These are phyloP conservation scores for Tragelaphus scriptus DNA, from an alignment of 2,113 vertebrate genomes.

Conservation along the genomic window DNA sequence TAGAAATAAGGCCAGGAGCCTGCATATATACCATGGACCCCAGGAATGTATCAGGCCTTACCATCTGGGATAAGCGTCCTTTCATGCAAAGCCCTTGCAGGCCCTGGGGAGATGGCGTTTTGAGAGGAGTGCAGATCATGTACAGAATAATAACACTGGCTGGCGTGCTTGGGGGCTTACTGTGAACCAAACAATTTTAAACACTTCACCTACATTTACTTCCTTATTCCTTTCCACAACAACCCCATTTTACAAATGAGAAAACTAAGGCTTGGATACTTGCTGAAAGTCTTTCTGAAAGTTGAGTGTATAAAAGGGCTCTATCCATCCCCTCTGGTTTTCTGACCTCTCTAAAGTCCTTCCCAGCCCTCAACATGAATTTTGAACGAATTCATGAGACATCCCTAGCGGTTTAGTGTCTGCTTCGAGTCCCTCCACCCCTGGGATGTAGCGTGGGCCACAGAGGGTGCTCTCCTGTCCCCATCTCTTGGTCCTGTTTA, in stretches of 20 bases:
- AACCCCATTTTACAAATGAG: constrained; percentile 7
- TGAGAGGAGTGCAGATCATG: accelerated
- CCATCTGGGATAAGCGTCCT: not conserved
- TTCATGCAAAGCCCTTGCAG: not conserved
- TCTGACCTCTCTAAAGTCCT: not conserved
- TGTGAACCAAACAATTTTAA: not conserved
- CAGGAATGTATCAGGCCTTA: not conserved
- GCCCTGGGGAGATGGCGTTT: not conserved
- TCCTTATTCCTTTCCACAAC: not conserved
- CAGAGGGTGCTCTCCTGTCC: not conserved
- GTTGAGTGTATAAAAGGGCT: not conserved
- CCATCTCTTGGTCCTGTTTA: not conserved
- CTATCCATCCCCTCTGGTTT: not conserved
- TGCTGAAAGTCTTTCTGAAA: constrained; percentile 6
- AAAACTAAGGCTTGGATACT: constrained; percentile 14
- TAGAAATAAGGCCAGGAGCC: not conserved
- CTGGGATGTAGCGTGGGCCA: not conserved
- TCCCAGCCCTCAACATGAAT: not conserved
- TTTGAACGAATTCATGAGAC: not conserved
- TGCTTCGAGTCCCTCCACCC: not conserved
- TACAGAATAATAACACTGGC: not conserved
- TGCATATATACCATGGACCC: not conserved
- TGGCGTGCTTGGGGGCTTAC: not conserved
- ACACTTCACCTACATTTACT: accelerated
- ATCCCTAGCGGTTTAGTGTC: not conserved